Base-by-base conservation (phyloP, 2,797 vertebrate genomes). In the Eulemur albifrons region DNA sequence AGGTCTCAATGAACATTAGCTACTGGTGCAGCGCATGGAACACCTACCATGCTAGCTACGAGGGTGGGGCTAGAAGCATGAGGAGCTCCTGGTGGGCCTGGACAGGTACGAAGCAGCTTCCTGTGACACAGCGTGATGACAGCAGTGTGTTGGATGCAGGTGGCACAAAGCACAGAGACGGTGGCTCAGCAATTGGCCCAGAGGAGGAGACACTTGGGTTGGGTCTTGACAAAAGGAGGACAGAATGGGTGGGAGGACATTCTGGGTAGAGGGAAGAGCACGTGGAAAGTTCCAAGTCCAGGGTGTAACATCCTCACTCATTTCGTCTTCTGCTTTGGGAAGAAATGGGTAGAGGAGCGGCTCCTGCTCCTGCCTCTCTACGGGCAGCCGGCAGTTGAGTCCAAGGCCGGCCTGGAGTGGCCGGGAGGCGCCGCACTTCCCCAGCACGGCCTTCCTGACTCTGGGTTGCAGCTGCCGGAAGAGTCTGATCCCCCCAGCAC, bases 401-500 rank as follows among this genome's bases (percentile, higher is more conserved):
- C 27, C 27, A 30, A 32, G 72, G 52, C 57, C 67, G 69, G 73
- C 27, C 43, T 61, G n/a, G 81, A 85, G 69, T 67, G 18, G 57
- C 12, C 2, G 1, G 52, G 77, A n/a, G 75, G 30, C 9, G 0
- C 32, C 23, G 38, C 25, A 6, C 3, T 27, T 79, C 65, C 89
- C 45, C 38, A 1, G n/a, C 52, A 30, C 65, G 92, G 38, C 35
- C 38, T 83, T 83, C 85, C 13, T 15, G 2, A 50, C 50, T 61
- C 72, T 72, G 57, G n/a, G 70, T 94, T 65, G 20, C 43, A 76
- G 94, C 70, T 75, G 23, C 86, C 95, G 13, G 92, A 80, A 90
- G 94, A 45, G 70, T n/a, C 70, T 96, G 18, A 80, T 84, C 93
- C 88, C 63, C 14, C 90, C 81, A 94, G 96, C 52, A 48, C 89